Conservation (phyloP, 2,113 vertebrate species). For the Australoheros scitulus region DNA sequence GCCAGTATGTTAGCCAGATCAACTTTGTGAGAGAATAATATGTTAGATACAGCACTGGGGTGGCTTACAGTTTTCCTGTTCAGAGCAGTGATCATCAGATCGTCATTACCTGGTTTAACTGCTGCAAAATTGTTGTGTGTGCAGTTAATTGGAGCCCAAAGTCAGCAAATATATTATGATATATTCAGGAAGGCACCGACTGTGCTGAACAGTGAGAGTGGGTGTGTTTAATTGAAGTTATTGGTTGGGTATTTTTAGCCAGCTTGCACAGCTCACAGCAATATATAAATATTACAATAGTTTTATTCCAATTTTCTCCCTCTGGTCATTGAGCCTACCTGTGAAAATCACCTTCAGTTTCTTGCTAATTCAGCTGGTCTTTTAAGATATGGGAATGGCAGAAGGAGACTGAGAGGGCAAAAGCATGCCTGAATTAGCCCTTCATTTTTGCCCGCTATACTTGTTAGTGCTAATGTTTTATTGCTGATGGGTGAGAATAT, state of each 20-base stretch:
- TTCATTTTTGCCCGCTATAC: constrained; percentile 7
- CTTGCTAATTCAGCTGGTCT: constrained; percentile 19
- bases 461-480: constrained; percentile 3
- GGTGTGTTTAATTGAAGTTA: constrained; percentile 23
- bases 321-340: constrained; percentile 22
- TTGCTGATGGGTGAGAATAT: not conserved
- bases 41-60: not conserved
- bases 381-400: not conserved
- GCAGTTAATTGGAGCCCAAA: not conserved
- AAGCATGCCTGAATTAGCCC: constrained; percentile 7
- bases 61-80: not conserved
- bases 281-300: constrained; percentile 43
- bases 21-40: too few species aligned
- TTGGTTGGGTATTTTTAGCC: constrained; percentile 35
- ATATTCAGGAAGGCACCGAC: not conserved
- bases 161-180: not conserved
- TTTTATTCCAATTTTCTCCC: constrained; percentile 28
- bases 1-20: not conserved
- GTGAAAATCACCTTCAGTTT: constrained; percentile 34
- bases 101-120: not conserved
- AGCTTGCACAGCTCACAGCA: not conserved
- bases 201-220: not conserved
- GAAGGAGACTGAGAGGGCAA: constrained; percentile 16
- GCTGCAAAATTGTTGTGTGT: not conserved
- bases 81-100: not conserved